phyloP scores from a whole-genome alignment of 2,888 invertebrate genomes.

The Hoplodrina ambigua region DNA sequence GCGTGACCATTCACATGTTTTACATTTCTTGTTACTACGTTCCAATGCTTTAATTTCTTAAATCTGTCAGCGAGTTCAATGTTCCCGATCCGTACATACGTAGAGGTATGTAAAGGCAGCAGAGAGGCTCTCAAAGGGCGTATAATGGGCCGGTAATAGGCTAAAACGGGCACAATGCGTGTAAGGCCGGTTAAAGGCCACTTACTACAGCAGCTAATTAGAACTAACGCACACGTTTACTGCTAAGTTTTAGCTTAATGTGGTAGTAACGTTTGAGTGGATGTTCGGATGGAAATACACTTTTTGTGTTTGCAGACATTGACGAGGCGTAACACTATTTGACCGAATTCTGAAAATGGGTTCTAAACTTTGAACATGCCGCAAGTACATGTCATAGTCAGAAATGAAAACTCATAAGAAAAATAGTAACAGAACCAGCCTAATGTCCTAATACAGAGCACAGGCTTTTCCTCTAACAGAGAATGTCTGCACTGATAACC shows the following conservation, averaged over 20 bases:
- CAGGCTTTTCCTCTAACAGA: no score
- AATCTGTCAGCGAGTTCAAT: conserved; percentile 28
- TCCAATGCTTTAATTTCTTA: conserved; percentile 22
- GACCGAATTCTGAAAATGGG: no score
- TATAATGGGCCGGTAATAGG: conserved; percentile 72
- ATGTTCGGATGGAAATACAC: conserved; percentile 21
- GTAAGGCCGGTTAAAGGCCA: conserved; percentile 68
- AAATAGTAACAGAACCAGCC: background rate
- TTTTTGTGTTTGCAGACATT: conserved; percentile 23
- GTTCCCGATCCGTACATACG: conserved; percentile 44
- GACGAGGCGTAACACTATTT: background rate
- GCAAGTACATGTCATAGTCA: background rate
- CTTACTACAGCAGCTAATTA: conserved; percentile 68
- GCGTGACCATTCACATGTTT: conserved; percentile 39
- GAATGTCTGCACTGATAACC: no score
- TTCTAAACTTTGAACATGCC: background rate
- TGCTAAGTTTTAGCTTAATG: conserved; percentile 67
- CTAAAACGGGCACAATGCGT: conserved; percentile 68
- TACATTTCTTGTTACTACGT: conserved; percentile 22
- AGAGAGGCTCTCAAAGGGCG: conserved; percentile 64
- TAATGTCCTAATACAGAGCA: no score
- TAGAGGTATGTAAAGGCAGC: conserved; percentile 32
- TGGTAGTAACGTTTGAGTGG: conserved; percentile 47
- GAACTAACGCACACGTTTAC: conserved; percentile 63
- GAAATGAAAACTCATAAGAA: background rate